A percentile compares a stretch with the other conserved stretches of the same genome.
Conservation (phyloP, 2,888 invertebrate genomes). For the Oscheius sp. region DNA sequence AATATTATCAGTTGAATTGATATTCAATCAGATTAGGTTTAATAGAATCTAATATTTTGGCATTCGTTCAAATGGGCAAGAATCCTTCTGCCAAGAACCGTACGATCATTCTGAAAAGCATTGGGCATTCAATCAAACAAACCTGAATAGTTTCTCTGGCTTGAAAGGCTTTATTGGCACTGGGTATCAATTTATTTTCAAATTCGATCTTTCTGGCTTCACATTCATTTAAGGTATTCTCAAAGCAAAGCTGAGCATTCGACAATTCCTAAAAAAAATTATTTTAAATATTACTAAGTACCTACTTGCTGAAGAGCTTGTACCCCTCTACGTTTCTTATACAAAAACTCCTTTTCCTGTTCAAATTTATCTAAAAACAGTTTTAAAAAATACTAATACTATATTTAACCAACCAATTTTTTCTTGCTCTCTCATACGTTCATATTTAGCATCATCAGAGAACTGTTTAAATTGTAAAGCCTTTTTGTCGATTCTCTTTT, state of each 20-base stretch:
- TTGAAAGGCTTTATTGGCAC: neutral
- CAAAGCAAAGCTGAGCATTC: neutral
- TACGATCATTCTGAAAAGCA: constrained; percentile 1
- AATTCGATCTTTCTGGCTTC: constrained; percentile 1
- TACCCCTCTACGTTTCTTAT: neutral
- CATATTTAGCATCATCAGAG: constrained; percentile 14
- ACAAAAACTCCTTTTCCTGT: constrained; percentile 2
- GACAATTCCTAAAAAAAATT: neutral
- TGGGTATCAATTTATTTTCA: neutral
- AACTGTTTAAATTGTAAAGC: neutral
- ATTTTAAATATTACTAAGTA: neutral
- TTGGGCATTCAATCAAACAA: neutral
- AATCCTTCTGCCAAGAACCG: neutral
- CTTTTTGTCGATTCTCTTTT: neutral
- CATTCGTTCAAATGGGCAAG: neutral
- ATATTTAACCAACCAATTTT: neutral
- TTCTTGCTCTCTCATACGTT: neutral
- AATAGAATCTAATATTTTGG: neutral
- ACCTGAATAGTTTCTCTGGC: neutral
- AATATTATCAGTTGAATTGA: too few relatives aligned
- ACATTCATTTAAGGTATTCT: neutral
- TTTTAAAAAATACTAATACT: neutral
- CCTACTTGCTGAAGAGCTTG: neutral
- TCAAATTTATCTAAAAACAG: constrained; percentile 21
- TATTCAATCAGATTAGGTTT: too few relatives aligned